Evolutionary conservation across 1,140 invertebrate genomes (phyloP), one percentile per base, ranked within the genome.

Genomic region (Drosophila punjabiensis): DNA sequence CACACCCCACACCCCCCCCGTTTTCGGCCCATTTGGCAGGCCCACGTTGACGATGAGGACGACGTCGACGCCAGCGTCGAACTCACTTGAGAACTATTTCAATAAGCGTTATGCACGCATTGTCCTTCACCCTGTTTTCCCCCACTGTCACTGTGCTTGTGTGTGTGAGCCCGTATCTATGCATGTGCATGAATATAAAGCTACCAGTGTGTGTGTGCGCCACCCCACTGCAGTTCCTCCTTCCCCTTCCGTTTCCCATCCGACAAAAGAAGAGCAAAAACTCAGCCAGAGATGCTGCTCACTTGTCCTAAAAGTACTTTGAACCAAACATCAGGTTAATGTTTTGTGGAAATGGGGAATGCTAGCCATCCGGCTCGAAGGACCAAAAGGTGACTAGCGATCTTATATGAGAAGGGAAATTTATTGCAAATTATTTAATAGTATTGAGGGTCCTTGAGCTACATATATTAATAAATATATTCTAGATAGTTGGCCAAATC

Each of bases 31-130:
- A 69, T 78, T 78, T 69, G 74, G 65, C 62, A 78, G 60, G 56
- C 60, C 61, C 59, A 70, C 50, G 52, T 65, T 67, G 71, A 58
- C 35, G 56, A 65, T 63, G 68, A 74, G 47, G 58, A 62, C 71
- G 60, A 78, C 55, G 63, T 55, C 85, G 78, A 73, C 76, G 70
- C 68, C 70, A 74, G 70, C 70, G 79, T 75, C 70, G 85, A 79
- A 88, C 81, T 89, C 86, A 90, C 86, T 89, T 89, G 70, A 90
- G 79, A 89, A 89, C 86, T 89, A 89, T 89, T 89, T 89, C 86
- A 89, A 89, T 89, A 90, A 89, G 79, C 86, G 86, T 86, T 85
- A 82, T 80, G 86, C 85, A 84, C 85, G 86, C 79, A 79, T 82
- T 90, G 82, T 89, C 86, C 86, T 89, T 89, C 86, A 90, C 86